Conservation (phyloP, 2,113 vertebrate species). For the Sakesphorus luctuosus region DNA sequence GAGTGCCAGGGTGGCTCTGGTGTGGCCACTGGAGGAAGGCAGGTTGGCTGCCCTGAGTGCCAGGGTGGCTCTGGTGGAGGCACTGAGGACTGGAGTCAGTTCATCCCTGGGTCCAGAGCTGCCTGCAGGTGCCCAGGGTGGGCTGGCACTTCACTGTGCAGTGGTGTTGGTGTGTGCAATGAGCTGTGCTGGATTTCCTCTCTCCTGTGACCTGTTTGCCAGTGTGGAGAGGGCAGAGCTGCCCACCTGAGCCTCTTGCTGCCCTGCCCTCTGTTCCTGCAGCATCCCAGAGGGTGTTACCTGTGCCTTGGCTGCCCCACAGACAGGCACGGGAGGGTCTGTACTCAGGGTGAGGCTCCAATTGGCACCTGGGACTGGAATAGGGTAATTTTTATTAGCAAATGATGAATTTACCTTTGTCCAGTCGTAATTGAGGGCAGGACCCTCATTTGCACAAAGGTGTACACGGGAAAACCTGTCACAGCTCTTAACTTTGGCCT, state of each 20-base stretch:
- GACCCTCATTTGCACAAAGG: neutral
- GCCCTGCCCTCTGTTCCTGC: neutral
- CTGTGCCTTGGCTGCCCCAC: neutral
- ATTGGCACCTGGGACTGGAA: neutral
- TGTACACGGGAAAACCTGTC: neutral
- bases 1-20: too few relatives aligned
- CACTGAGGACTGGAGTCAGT: neutral
- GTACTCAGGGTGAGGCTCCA: neutral
- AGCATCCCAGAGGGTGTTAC: rapidly evolving
- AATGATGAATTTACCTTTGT: neutral
- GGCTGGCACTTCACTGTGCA: too few relatives aligned
- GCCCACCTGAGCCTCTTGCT: neutral
- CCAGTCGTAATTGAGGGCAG: neutral
- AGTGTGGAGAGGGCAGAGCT: neutral
- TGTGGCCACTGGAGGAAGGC: neutral
- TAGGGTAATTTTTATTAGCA: neutral
- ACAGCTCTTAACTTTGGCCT: neutral
- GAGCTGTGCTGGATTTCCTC: neutral
- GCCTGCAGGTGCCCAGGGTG: neutral
- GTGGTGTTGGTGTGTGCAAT: rapidly evolving
- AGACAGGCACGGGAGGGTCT: rapidly evolving
- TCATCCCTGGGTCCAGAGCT: neutral
- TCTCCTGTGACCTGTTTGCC: neutral
- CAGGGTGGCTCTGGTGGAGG: neutral
- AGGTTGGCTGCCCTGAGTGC: neutral